Percentiles rank a stretch among this genome's conserved stretches.
Conservation (phyloP, 2,113 vertebrate genomes). For the mouse (Mus musculus) region GRCm39 chr10:116681001-116681500, state of each 20-base stretch:
- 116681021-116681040: not conserved
- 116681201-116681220: not conserved
- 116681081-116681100: conserved; percentile 13
- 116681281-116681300: not conserved
- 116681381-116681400: not conserved
- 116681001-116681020: not conserved
- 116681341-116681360: not conserved
- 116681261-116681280: not conserved
- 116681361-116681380: not conserved
- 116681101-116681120: not conserved
- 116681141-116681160: conserved; percentile 21
- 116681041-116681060: not conserved
- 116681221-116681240: not conserved
- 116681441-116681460: not conserved
- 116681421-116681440: not conserved
- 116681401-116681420: not conserved
- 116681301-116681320: not conserved
- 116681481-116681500: not conserved
- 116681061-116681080: not conserved
- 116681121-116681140: not conserved
- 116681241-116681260: not conserved
- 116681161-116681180: not conserved
- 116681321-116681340: not conserved
- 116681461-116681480: not conserved
- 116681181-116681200: conserved; percentile 13